Base-by-base conservation (phyloP, 2,888 invertebrate species). In the Caenorhabditis plicata region DNA sequence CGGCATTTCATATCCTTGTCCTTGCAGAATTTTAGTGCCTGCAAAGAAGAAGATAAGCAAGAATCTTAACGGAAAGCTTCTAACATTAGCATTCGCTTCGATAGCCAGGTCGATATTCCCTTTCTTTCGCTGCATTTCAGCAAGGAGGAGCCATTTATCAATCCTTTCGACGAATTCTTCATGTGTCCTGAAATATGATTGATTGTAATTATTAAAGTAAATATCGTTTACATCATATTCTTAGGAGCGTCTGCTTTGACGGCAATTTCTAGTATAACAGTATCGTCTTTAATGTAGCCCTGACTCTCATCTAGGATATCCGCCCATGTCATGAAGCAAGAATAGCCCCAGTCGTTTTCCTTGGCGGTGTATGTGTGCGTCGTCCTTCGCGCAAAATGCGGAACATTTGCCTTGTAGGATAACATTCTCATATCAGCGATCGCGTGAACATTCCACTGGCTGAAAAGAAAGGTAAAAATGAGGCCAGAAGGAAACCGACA, bases 371-470 rank as follows among this genome's bases (percentile, higher is more conserved):
- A 98, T 82, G 91, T 87, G 86, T 95, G 96, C 83, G 92, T 93
- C 82, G 91, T 96, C 57, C 81, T 79, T 35, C 81, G 68, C 23
- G 74, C 73, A 56, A 81, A 81, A 56, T 81, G 78, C 3, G 75
- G 90, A n/a, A 88, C 87, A 46, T 90, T 91, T n/a, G 90, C 87
- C 82, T 90, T 90, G 81, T 92, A 90, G 48, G 90, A 89, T 66
- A 95, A 86, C 41, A 98, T 86, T 71, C 91, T 87, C 69, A 98
- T 84, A 81, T 96, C 94, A 9, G 96, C 96, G 80, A 89, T 88
- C 33, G 96, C 96, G 82, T 92, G 92, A 81, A 96, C 96, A 7
- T 93, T 94, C 98, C 98, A 98, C 43, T 92, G 91, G 48, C 85
- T 85, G 68, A 3, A 78, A 76, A 13, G 20, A 26, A 13, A 13